Conservation (phyloP, 2,888 invertebrate genomes). For the Scrobipalpa atriplicella region DNA sequence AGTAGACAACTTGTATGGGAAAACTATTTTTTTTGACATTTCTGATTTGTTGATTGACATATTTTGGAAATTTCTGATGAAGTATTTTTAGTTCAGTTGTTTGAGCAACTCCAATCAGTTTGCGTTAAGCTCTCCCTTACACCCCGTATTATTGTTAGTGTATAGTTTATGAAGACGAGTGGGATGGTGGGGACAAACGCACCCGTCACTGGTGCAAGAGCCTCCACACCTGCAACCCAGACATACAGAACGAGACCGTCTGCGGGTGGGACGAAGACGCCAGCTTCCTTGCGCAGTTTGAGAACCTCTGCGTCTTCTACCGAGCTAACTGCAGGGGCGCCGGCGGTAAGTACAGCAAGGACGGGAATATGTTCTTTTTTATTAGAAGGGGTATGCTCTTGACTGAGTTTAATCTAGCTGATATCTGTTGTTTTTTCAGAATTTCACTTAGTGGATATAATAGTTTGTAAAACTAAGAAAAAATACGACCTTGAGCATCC, state of each 20-base stretch:
- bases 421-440: too few relatives aligned
- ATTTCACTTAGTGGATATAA: slow-evolving; percentile 40
- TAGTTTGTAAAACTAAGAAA: slow-evolving; percentile 46
- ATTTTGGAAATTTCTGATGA: too few relatives aligned
- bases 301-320: slow-evolving; percentile 51
- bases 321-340: slow-evolving; percentile 49
- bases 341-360: slow-evolving; percentile 47
- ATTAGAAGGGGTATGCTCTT: too few relatives aligned
- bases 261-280: slow-evolving; percentile 51
- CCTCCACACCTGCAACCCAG: slow-evolving; percentile 40
- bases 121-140: too few relatives aligned
- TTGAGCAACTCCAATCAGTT: too few relatives aligned
- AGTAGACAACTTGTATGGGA: too few relatives aligned
- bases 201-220: slow-evolving; percentile 31
- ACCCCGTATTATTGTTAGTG: neutral
- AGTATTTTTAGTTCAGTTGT: too few relatives aligned
- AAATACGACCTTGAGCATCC: slow-evolving; percentile 38
- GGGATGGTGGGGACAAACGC: neutral
- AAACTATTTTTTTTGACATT: too few relatives aligned
- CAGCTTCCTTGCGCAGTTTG: slow-evolving; percentile 49
- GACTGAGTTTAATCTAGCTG: too few relatives aligned
- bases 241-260: slow-evolving; percentile 36
- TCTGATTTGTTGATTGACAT: too few relatives aligned
- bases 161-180: neutral
- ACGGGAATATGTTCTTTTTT: neutral